Evolutionary conservation across 1,140 invertebrate genomes (phyloP).

Genomic region (Brachionus asplanchnoidis): DNA sequence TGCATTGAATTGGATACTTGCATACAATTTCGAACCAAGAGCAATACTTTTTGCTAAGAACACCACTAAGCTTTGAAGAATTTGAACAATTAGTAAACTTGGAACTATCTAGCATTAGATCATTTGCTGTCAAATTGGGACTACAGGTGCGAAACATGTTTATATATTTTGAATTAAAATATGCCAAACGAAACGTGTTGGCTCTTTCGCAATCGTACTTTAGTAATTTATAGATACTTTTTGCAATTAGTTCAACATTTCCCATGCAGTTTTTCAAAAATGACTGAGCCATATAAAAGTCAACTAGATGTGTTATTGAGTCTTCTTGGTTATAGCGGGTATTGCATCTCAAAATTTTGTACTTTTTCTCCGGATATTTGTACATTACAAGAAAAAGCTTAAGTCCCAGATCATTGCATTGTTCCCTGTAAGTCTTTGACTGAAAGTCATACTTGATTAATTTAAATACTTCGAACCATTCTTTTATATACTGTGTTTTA

Average conservation of each 20-base stretch:
- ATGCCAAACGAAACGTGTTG: conserved; percentile 4
- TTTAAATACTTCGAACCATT: conserved; percentile 33
- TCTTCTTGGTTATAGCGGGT: conserved; percentile 31
- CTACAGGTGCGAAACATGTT: conserved; percentile 30
- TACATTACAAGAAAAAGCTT: conserved; percentile 24
- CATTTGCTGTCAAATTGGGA: conserved; percentile 7
- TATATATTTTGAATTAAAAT: conserved; percentile 39
- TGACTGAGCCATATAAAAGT: conserved; percentile 24
- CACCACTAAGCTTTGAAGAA: background rate
- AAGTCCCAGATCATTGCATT: conserved; percentile 34
- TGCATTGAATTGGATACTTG: conserved; percentile 16
- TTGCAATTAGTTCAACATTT: conserved; percentile 18
- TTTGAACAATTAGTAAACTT: conserved; percentile 8
- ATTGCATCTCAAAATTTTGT: conserved; percentile 24
- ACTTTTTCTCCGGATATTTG: background rate
- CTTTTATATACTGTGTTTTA: conserved; percentile 17
- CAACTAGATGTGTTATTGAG: conserved; percentile 12
- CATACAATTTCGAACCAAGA: conserved; percentile 37
- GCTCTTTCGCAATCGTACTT: conserved; percentile 38
- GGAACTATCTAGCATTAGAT: background rate
- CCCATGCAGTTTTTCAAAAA: conserved; percentile 29
- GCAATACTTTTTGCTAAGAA: conserved; percentile 33
- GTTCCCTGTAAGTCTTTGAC: background rate
- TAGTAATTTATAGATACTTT: conserved; percentile 22
- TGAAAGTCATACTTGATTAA: conserved; percentile 29